Conservation (phyloP, 2,888 invertebrate species). For the Aspidiotus destructor region DNA sequence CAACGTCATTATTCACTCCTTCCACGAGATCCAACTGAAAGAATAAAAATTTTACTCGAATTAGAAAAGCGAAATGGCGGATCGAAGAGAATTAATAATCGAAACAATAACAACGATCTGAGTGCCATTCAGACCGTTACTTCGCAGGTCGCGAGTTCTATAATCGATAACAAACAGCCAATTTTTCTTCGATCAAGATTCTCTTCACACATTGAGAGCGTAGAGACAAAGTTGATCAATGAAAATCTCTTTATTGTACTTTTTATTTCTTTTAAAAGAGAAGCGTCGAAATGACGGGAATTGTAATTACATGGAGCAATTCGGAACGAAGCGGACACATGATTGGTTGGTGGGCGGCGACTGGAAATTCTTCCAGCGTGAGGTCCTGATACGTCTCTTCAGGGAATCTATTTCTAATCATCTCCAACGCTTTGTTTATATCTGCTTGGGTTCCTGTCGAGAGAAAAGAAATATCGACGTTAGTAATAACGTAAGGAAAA, state of each 20-base stretch:
- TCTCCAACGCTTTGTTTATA: constrained; percentile 69
- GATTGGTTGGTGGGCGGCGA: constrained; percentile 39
- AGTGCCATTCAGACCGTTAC: too few species aligned
- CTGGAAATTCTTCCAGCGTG: constrained; percentile 54
- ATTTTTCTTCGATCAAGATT: too few species aligned
- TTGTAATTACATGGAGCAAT: constrained; percentile 44
- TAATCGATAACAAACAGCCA: too few species aligned
- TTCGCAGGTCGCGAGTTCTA: too few species aligned
- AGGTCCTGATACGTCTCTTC: constrained; percentile 67
- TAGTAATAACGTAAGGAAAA: background rate
- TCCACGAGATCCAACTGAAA: constrained; percentile 74
- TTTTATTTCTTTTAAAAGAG: too few species aligned
- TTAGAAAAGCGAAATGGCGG: too few species aligned
- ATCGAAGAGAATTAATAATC: too few species aligned
- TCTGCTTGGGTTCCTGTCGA: constrained; percentile 59
- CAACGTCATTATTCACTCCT: constrained; percentile 85
- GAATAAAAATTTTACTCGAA: constrained; percentile 34
- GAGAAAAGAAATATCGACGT: constrained; percentile 21
- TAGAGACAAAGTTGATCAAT: too few species aligned
- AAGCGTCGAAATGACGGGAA: too few species aligned
- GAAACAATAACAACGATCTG: too few species aligned
- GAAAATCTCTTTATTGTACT: too few species aligned
- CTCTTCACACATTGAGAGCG: too few species aligned
- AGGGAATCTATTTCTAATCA: constrained; percentile 80
- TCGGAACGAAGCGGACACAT: constrained; percentile 40